Percentiles rank a stretch among this genome's conserved stretches.
phyloP scores from a whole-genome alignment of 2,113 vertebrate genomes.

The Ameiurus melas region DNA sequence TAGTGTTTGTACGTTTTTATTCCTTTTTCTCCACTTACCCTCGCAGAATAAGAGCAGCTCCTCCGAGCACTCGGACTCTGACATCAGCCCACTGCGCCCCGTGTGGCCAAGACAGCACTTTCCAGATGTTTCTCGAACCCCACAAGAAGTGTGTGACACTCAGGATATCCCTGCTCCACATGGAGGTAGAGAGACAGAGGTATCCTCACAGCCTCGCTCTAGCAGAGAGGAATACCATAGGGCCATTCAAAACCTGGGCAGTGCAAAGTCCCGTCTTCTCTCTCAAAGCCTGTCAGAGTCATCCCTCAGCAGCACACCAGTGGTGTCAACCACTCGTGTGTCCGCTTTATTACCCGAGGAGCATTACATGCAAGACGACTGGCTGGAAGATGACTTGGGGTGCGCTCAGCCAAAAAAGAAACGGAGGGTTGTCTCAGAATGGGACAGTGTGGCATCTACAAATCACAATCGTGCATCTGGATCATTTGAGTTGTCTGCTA shows the following conservation, averaged over 20 bases:
- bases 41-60: constrained; percentile 59
- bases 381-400: constrained; percentile 82
- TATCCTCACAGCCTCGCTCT: constrained; percentile 21
- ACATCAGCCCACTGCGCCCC: constrained; percentile 68
- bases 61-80: constrained; percentile 64
- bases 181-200: constrained; percentile 13
- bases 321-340: constrained; percentile 41
- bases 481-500: constrained; percentile 32
- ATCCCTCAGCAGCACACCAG: constrained; percentile 51
- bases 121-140: constrained; percentile 45
- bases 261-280: constrained; percentile 66
- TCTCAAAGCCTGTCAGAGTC: constrained; percentile 63
- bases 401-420: constrained; percentile 72
- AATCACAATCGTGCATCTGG: constrained; percentile 41
- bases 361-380: constrained; percentile 75
- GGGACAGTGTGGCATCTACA: constrained; percentile 22
- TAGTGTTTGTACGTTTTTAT: not conserved
- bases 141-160: constrained; percentile 42
- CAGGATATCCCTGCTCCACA: constrained; percentile 35
- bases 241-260: constrained; percentile 73
- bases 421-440: constrained; percentile 59
- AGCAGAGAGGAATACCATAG: constrained; percentile 67
- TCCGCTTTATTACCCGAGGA: constrained; percentile 73
- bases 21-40: not conserved
- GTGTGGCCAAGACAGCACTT: constrained; percentile 60